Percentiles rank a stretch among this genome's conserved stretches.
phyloP scores from a whole-genome alignment of 30 jellyfish, hydroid and myxozoan genomes.

The Nemopilema nomurai region DNA sequence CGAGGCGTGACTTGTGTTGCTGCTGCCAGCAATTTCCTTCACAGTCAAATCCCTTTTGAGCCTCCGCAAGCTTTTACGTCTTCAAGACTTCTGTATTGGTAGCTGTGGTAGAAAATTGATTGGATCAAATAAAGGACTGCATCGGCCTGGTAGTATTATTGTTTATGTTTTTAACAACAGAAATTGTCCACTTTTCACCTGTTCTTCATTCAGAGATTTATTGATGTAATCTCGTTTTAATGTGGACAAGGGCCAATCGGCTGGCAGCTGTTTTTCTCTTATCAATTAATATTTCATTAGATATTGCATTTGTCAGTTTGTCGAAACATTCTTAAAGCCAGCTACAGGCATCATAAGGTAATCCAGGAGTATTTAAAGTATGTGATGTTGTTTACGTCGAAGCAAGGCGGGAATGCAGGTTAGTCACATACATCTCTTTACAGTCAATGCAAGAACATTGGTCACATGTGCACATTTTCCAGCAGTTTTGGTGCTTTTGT shows the following conservation, averaged over 20 bases:
- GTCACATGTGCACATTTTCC: no score
- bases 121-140: not conserved
- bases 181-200: not conserved
- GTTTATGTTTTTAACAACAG: not conserved
- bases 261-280: not conserved
- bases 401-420: not conserved
- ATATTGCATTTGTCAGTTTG: not conserved
- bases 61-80: no score
- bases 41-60: no score
- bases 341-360: not conserved
- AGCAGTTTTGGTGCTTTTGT: no score
- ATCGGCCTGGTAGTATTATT: not conserved
- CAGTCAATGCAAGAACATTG: not conserved
- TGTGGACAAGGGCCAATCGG: not conserved
- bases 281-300: not conserved
- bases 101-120: no score
- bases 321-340: not conserved
- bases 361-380: not conserved
- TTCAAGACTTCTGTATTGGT: no score
- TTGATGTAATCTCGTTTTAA: not conserved
- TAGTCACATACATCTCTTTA: not conserved
- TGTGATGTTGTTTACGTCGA: not conserved
- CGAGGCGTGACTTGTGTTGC: no score
- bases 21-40: no score
- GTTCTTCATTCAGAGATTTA: not conserved